Base-by-base conservation (phyloP, 2,888 invertebrate species). In the Caradrina kadenii region DNA sequence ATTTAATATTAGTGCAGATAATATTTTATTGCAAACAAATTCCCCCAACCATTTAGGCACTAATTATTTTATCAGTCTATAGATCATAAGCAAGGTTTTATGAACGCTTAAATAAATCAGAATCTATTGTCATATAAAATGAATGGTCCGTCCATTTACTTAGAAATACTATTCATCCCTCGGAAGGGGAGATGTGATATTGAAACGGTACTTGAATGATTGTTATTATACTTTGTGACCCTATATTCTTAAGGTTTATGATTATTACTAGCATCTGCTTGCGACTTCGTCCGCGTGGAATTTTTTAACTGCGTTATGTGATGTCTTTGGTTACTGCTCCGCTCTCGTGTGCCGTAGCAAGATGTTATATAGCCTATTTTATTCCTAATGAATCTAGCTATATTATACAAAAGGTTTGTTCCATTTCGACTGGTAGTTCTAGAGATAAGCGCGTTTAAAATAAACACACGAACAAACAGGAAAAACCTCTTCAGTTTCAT, bases 111-210 rank as follows among this genome's bases (percentile, higher is more conserved):
- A 78, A 76, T 74, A 77, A 81, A 80, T 81, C 66, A 69, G 58
- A 6, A 48, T 54, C 77, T 45, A 79, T 82, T 85, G 84, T 85
- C 81, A 83, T 77, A 80, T 74, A 80, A 79, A 83, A 85, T 84
- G 65, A 81, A 86, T 84, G 76, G 74, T 21, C 19, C 70, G 45
- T 59, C 55, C 75, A 69, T 79, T 78, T 73, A 52, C 55, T 70
- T 50, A 65, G 73, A 80, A 79, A 78, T 75, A 62, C 80, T 71
- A 80, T 76, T 78, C 59, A 73, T 31, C 21, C 45, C 13, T 45
- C 4, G 13, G 35, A 61, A 53, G 21, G 52, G 62, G 55, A 19
- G 72, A 11, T 39, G 60, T 19, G 8, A 58, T 77, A 64, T 61
- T 75, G 53, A n/a, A 77, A 45, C 48, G 42, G 66, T 39, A 21